Percentiles rank a stretch among this genome's conserved stretches.
phyloP scores from a whole-genome alignment of 2,888 invertebrate genomes.

The Aethes cnicana region DNA sequence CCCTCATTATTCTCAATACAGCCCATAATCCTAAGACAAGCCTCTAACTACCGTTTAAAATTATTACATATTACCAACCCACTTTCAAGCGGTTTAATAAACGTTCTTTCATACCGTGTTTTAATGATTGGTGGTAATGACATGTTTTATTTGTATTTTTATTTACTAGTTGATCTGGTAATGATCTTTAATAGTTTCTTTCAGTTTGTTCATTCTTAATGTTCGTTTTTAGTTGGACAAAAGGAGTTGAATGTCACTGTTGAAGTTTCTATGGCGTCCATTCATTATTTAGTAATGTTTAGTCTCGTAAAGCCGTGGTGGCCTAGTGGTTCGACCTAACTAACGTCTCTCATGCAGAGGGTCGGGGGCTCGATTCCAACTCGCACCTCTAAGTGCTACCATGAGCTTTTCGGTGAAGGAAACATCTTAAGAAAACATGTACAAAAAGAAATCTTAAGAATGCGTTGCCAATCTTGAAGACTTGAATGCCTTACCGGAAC shows the following conservation, averaged over 20 bases:
- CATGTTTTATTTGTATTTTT: slow-evolving; percentile 16
- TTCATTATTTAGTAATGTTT: neutral
- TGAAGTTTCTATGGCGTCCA: neutral
- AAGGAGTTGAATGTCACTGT: slow-evolving; percentile 5
- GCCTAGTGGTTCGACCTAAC: too few species aligned
- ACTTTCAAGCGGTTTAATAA: slow-evolving; percentile 18
- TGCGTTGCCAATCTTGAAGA: too few species aligned
- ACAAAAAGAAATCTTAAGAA: too few species aligned
- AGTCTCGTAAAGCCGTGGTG: too few species aligned
- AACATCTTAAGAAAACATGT: too few species aligned
- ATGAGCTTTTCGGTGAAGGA: too few species aligned
- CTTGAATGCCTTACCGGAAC: too few species aligned
- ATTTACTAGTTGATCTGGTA: slow-evolving; percentile 12
- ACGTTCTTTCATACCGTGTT: slow-evolving; percentile 21
- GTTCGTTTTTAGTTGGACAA: slow-evolving; percentile 8
- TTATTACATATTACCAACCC: slow-evolving; percentile 36
- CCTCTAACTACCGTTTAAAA: slow-evolving; percentile 42
- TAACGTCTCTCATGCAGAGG: too few species aligned
- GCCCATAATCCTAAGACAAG: slow-evolving; percentile 39
- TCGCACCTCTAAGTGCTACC: too few species aligned
- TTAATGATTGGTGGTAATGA: slow-evolving; percentile 13
- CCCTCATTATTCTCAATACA: slow-evolving; percentile 37
- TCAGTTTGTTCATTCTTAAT: slow-evolving; percentile 11
- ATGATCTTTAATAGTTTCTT: slow-evolving; percentile 19
- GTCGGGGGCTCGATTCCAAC: too few species aligned